A percentile compares a stretch with the other conserved stretches of the same genome.
Conservation (phyloP, 2,888 invertebrate species). For the Crepidodera aurea region DNA sequence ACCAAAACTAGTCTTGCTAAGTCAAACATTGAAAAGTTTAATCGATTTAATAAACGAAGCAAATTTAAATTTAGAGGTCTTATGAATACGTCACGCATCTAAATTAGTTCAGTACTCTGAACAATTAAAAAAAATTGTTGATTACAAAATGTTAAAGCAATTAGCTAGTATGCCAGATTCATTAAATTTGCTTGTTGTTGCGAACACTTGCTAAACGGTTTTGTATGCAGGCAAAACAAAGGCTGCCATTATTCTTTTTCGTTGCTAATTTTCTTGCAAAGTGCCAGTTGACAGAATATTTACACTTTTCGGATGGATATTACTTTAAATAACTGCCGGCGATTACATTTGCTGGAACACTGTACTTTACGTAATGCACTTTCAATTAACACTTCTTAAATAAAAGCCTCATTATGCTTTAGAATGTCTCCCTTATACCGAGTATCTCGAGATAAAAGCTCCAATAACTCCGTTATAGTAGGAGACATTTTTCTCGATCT, state of each 20-base stretch:
- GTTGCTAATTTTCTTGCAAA: conserved; percentile 28
- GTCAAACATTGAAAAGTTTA: too few relatives aligned
- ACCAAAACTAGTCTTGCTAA: too few relatives aligned
- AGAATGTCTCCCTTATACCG: too few relatives aligned
- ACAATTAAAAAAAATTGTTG: conserved; percentile 2
- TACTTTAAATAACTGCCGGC: neutral
- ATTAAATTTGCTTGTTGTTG: conserved; percentile 3
- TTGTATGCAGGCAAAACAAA: neutral
- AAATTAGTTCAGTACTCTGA: neutral
- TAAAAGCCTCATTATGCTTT: too few relatives aligned
- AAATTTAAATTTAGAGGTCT: too few relatives aligned
- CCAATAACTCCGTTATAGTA: too few relatives aligned
- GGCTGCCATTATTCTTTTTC: conserved; percentile 17
- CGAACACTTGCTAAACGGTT: neutral
- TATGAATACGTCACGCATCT: neutral
- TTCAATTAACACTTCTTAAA: neutral
- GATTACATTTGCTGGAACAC: neutral
- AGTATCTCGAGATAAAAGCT: too few relatives aligned
- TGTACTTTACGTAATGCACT: neutral
- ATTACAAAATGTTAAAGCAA: neutral
- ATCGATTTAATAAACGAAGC: too few relatives aligned
- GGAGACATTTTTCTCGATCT: too few relatives aligned
- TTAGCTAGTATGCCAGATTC: conserved; percentile 5
- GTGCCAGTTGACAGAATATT: conserved; percentile 15
- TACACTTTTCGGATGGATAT: conserved; percentile 18